Conservation (phyloP, 2,888 invertebrate genomes). For the Metallyticus violacea region DNA sequence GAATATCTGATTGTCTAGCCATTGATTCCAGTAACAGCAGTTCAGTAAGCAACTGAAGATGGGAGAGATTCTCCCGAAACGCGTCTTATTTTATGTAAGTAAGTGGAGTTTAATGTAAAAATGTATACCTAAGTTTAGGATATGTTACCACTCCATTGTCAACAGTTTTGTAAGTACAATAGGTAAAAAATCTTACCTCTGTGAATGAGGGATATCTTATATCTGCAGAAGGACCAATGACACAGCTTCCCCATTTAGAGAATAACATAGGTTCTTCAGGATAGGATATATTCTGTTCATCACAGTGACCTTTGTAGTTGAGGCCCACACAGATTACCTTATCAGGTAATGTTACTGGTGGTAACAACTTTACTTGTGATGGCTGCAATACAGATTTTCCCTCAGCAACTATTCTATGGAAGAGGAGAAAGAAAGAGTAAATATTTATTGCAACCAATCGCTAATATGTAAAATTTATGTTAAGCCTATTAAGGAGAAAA, state of each 20-base stretch:
- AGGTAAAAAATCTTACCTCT: conserved; percentile 48
- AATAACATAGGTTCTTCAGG: conserved; percentile 79
- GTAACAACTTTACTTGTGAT: conserved; percentile 57
- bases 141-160: too few species aligned
- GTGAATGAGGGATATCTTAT: conserved; percentile 61
- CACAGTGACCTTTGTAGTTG: conserved; percentile 83
- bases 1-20: too few species aligned
- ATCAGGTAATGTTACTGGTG: conserved; percentile 77
- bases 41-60: too few species aligned
- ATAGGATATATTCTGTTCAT: conserved; percentile 73
- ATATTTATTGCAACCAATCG: too few species aligned
- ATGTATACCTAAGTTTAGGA: too few species aligned
- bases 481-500: too few species aligned
- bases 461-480: too few species aligned
- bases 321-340: conserved; percentile 83
- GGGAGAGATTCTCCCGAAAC: too few species aligned
- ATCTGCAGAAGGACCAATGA: conserved; percentile 70
- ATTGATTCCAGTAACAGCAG: too few species aligned
- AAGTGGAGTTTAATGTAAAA: too few species aligned
- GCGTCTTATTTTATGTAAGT: too few species aligned
- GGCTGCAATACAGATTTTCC: conserved; percentile 54
- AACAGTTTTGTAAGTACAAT: too few species aligned
- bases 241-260: conserved; percentile 78
- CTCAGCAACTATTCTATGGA: conserved; percentile 52
- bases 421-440: conserved; percentile 31